Conservation (phyloP, 37 sponge, comb jelly and placozoan species). For the Theonella swinhoei region DNA sequence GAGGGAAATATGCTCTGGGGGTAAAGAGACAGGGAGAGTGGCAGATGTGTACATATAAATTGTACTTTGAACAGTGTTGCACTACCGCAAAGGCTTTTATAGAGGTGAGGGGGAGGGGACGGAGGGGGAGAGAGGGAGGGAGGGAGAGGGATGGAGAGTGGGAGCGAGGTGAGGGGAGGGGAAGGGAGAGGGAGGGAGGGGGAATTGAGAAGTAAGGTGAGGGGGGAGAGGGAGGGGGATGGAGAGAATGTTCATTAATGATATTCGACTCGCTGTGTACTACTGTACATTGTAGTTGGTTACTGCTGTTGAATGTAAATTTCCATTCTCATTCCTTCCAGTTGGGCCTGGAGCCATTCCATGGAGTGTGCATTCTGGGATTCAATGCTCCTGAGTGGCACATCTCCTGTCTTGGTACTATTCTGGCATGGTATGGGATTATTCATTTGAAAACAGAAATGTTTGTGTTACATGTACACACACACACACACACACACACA, state of each 20-base stretch:
- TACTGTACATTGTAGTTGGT: too few species aligned
- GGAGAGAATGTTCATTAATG: too few species aligned
- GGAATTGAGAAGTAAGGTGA: neutral
- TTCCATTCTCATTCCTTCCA: conserved; percentile 14
- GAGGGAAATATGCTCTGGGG: conserved; percentile 48
- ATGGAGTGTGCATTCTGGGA: conserved; percentile 87
- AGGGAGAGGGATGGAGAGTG: neutral
- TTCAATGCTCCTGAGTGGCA: conserved; percentile 92
- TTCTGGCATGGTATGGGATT: conserved; percentile 78
- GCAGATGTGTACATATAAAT: conserved; percentile 74
- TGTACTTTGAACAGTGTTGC: conserved; percentile 63
- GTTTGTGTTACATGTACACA: conserved; percentile 4
- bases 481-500: conserved; percentile 16
- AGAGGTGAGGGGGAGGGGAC: conserved; percentile 31
- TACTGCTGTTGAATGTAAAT: too few species aligned
- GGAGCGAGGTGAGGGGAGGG: neutral
- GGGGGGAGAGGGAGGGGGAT: neutral
- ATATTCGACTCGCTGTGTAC: too few species aligned
- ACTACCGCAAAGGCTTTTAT: conserved; percentile 81
- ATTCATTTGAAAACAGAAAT: neutral
- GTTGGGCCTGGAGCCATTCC: conserved; percentile 76
- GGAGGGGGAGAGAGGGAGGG: neutral
- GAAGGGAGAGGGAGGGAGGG: neutral
- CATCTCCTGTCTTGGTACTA: conserved; percentile 72
- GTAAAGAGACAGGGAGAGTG: conserved; percentile 80